These are phyloP conservation scores for Folsomia candida DNA, from an alignment of 2,888 invertebrate genomes.

Conservation along the genomic window DNA sequence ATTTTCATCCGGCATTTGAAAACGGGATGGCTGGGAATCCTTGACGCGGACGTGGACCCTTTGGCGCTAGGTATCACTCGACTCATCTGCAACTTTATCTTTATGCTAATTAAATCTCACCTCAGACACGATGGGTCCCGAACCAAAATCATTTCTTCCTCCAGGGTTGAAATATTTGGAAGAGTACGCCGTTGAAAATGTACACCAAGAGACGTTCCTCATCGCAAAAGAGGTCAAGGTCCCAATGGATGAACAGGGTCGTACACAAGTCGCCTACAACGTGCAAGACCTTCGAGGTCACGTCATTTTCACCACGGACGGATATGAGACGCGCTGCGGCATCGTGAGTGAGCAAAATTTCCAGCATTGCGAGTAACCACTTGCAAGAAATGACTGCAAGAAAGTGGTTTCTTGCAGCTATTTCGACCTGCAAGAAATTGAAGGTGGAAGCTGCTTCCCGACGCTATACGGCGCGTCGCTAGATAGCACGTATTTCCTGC, in stretches of 20 bases:
- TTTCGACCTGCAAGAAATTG: too few relatives aligned
- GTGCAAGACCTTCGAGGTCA: neutral
- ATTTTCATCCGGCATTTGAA: neutral
- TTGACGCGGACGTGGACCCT: neutral
- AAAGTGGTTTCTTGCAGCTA: too few relatives aligned
- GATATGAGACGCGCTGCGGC: neutral
- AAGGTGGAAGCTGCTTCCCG: too few relatives aligned
- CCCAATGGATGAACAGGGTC: neutral
- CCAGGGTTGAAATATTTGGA: neutral
- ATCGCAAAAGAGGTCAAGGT: neutral
- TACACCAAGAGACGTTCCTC: neutral
- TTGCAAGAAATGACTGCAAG: neutral
- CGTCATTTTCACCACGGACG: neutral
- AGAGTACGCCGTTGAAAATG: neutral
- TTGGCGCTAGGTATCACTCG: neutral
- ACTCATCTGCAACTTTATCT: neutral
- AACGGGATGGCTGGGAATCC: too few relatives aligned
- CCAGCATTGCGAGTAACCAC: neutral
- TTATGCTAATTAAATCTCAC: neutral
- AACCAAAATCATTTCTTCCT: too few relatives aligned
- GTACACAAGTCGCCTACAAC: neutral
- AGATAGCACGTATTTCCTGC: too few relatives aligned
- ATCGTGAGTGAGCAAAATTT: neutral
- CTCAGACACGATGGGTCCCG: neutral
- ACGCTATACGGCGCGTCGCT: too few relatives aligned